Evolutionary conservation across 1,140 invertebrate genomes (phyloP).

Genomic region (Drosophila kepulauana): DNA sequence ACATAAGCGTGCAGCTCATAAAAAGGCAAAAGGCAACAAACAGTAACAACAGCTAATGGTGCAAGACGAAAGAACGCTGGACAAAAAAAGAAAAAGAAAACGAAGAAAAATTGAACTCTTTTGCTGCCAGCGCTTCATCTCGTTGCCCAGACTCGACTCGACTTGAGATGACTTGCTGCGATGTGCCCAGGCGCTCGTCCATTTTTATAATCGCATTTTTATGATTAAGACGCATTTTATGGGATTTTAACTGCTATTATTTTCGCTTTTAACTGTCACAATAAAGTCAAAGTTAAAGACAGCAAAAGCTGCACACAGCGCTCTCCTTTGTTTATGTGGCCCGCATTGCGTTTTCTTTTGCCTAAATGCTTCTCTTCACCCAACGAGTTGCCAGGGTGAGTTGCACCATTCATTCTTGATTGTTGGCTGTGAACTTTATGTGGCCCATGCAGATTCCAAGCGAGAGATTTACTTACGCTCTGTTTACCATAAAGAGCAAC

Average conservation of each 20-base stretch:
- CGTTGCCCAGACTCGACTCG: background rate
- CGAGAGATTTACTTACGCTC: background rate
- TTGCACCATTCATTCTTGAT: conserved; percentile 10
- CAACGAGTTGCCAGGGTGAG: background rate
- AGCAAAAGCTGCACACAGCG: conserved; percentile 69
- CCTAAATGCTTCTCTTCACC: background rate
- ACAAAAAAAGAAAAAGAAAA: conserved; percentile 54
- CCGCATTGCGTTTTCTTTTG: conserved; percentile 13
- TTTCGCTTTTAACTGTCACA: conserved; percentile 84
- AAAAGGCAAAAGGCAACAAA: conserved; percentile 74
- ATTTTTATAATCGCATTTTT: conserved; percentile 84
- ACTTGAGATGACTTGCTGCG: background rate
- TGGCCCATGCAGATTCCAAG: conserved; percentile 4
- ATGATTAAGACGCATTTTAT: conserved; percentile 84
- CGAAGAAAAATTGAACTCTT: no score
- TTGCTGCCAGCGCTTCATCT: conserved; percentile 9
- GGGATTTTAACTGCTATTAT: conserved; percentile 84
- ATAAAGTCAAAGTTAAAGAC: conserved; percentile 83
- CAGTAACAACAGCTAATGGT: conserved; percentile 35
- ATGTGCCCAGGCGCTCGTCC: conserved; percentile 54
- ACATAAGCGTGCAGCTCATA: conserved; percentile 74
- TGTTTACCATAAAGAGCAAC: background rate
- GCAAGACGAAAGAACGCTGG: background rate
- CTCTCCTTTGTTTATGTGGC: conserved; percentile 69
- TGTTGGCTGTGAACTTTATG: conserved; percentile 13